Percentiles rank a stretch among this genome's conserved stretches.
Evolutionary conservation across 2,113 vertebrate species (phyloP).

Genomic region (Cathartes aura): DNA sequence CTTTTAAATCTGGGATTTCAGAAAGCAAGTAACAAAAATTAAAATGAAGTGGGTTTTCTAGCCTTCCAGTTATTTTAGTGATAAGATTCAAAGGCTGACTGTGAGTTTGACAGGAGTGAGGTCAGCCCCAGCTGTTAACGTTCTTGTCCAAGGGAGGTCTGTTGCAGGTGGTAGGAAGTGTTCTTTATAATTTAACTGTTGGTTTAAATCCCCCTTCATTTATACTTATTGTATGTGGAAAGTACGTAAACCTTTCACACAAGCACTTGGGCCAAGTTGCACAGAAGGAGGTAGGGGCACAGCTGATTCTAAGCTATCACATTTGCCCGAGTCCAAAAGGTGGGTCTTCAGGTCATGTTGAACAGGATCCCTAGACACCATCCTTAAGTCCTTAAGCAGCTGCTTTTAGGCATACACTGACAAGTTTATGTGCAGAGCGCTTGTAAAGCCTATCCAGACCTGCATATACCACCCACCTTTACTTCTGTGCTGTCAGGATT

Average conservation of each 20-base stretch:
- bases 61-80: neutral
- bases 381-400: neutral
- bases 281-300: neutral
- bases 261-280: neutral
- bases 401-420: neutral
- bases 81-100: neutral
- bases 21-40: conserved; percentile 3
- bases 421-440: neutral
- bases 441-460: neutral
- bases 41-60: neutral
- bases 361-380: neutral
- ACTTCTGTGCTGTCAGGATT: neutral
- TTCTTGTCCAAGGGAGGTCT: neutral
- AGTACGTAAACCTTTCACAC: neutral
- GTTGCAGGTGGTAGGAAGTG: neutral
- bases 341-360: neutral
- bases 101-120: neutral
- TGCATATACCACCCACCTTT: neutral
- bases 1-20: conserved; percentile 18
- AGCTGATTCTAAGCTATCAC: neutral
- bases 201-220: neutral
- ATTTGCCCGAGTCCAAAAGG: neutral
- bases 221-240: neutral
- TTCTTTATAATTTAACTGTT: neutral
- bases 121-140: neutral